These are phyloP conservation scores for Vanessa tameamea DNA, from an alignment of 1,140 invertebrate species.

Conservation along the genomic window DNA sequence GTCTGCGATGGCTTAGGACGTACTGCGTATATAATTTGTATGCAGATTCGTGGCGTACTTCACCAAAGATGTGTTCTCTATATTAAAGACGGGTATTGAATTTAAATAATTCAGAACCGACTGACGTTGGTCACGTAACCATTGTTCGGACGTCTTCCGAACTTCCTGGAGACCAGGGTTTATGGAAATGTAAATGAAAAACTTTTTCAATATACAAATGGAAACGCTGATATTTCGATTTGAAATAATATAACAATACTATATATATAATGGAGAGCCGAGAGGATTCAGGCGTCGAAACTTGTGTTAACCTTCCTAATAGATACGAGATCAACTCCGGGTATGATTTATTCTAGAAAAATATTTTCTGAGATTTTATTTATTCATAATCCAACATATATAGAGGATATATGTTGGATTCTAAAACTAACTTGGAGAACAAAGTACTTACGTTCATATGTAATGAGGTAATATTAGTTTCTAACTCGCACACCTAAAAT, in stretches of 20 bases:
- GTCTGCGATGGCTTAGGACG: constrained; percentile 15
- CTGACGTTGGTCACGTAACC: constrained; percentile 35
- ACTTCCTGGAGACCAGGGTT: constrained; percentile 2
- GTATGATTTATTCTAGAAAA: background rate
- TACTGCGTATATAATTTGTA: constrained; percentile 39
- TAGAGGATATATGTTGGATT: too few relatives aligned
- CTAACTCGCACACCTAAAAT: too few relatives aligned
- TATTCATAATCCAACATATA: too few relatives aligned
- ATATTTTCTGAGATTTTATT: background rate
- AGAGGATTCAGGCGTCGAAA: background rate
- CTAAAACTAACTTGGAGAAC: too few relatives aligned
- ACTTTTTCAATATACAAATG: constrained; percentile 22
- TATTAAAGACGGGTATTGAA: constrained; percentile 47
- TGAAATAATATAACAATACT: background rate
- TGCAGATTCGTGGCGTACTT: constrained; percentile 50
- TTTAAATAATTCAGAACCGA: constrained; percentile 39
- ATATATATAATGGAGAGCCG: too few relatives aligned
- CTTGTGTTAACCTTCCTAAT: background rate
- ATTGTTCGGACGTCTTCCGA: constrained; percentile 16
- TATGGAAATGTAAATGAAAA: constrained; percentile 11
- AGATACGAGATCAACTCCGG: too few relatives aligned
- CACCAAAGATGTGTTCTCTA: constrained; percentile 51
- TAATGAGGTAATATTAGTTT: too few relatives aligned
- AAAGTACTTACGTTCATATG: too few relatives aligned
- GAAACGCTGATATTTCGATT: background rate